These are phyloP conservation scores for Nasonia longicornis DNA, from an alignment of 1,140 invertebrate species.

Conservation along the genomic window DNA sequence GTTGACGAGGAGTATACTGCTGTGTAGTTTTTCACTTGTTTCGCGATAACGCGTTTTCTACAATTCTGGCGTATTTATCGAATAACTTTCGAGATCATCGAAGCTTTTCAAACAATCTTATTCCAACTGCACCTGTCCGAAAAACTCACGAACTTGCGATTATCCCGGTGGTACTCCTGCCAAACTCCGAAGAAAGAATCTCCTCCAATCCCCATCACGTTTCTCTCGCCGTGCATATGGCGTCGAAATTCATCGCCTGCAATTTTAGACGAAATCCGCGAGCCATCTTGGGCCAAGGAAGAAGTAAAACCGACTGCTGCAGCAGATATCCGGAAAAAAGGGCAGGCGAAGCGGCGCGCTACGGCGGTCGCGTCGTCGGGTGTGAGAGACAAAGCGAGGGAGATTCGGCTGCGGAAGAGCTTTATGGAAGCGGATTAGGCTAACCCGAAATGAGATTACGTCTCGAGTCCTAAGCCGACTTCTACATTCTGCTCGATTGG, in stretches of 20 bases:
- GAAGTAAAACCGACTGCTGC: not conserved
- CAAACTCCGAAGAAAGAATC: not conserved
- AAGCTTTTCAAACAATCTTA: not conserved
- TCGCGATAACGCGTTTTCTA: not conserved
- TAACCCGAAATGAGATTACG: slow-evolving; percentile 54
- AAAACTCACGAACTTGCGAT: not conserved
- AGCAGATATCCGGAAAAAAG: slow-evolving; percentile 10
- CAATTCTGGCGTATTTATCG: too few relatives aligned
- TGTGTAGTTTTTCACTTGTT: not conserved
- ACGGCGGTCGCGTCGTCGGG: not conserved
- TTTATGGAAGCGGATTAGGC: slow-evolving; percentile 53
- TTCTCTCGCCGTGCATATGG: slow-evolving; percentile 1
- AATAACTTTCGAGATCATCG: not conserved
- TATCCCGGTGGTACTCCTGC: not conserved
- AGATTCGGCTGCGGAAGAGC: slow-evolving; percentile 38
- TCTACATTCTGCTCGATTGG: slow-evolving; percentile 54
- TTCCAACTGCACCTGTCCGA: not conserved
- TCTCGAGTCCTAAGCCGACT: slow-evolving; percentile 51
- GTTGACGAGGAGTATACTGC: not conserved
- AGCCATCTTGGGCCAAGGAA: not conserved
- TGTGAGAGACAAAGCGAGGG: slow-evolving; percentile 3
- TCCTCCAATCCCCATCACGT: not conserved
- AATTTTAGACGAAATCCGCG: slow-evolving; percentile 29
- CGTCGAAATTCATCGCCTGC: slow-evolving; percentile 36
- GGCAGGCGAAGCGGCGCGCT: not conserved